Evolutionary conservation across 2,797 vertebrate species (phyloP), one percentile per base, ranked within the genome.

Genomic region (Glyptemys insculpta): DNA sequence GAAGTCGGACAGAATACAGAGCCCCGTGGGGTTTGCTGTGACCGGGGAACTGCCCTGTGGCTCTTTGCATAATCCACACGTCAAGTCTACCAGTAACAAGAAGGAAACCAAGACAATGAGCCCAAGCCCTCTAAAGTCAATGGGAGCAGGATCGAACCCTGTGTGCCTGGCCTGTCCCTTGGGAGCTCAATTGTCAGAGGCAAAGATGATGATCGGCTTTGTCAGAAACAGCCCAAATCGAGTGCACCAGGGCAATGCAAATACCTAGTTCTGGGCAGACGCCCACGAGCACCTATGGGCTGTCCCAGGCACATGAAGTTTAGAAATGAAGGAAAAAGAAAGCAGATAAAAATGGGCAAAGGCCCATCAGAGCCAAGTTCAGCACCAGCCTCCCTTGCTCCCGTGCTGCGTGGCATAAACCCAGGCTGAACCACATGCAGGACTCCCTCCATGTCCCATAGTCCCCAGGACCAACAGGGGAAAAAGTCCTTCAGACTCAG

Each of bases 1-100:
- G 34, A 62, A 62, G 23, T 0, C 0, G 27, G 31, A 2, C 0
- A 0, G 62, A 49, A 50, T 25, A 62, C 50, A 53, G 76, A 53
- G 23, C 29, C 50, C 27, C 6, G 59, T 6, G 37, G 9, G 5
- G 8, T 5, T n/a, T 10, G 65, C 34, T 79, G 65, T 81, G 41
- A 29, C 59, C 44, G 41, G 3, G 59, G 57, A n/a, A 29, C 57
- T 11, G 57, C 29, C 57, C 27, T 31, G 57, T 18, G 31, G 59
- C 31, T 34, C 34, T 18, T 16, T 65, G 31, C 15, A 65, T 34
- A n/a, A 16, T 7, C 14, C 31, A 6, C 59, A 65, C 59, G 5
- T 65, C 15, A n/a, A 18, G 16, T 16, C 15, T 8, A 16, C 59
- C 34, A n/a, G 59, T 34, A 12, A 31, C 27, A 29, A 65, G 16